Base-by-base conservation (phyloP, 2,113 vertebrate genomes). In the Corythornis vintsioides region DNA sequence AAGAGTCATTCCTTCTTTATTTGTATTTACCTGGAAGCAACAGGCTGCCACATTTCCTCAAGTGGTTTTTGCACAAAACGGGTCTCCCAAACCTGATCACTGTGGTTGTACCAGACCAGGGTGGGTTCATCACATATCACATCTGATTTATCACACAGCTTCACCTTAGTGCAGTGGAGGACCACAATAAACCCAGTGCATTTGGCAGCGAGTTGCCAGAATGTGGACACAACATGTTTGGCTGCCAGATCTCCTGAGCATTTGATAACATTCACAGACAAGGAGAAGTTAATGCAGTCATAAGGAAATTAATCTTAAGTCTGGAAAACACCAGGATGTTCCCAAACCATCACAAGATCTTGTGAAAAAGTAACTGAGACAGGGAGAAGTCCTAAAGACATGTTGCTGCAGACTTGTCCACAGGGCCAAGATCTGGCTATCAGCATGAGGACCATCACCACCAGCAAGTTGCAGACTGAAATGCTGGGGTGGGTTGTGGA, bases 1-100 rank as follows among this genome's bases (percentile, higher is more conserved):
- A 59, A 40, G 7, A 43, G 83, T 94, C 86, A 89, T 95, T 78
- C 74, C 56, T 79, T 66, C 56, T 38, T 33, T 90, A 63, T 95
- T 93, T 82, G 81, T 85, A 78, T 93, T 92, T 95, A 76, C 86
- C 50, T 79, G 86, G 77, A 90, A 96, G 71, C 83, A 82, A 56
- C 0, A 3, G 56, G 80, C 83, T 87, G 42, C 70, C 73, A 81
- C 19, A 1, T 76, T 64, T 81, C 72, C 6, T 3, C 43, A 77
- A 63, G 33, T 28, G 20, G 48, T 56, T 64, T 74, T 92, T 28
- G 13, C 56, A 15, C 3, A n/a, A 77, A 73, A 88, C 42, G 56
- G 66, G 10, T 3, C 5, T 86, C 17, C 26, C 19, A 60, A 40
- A 47, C 24, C 18, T 56, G 22, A 31, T 55, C 8, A 0, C 38